A percentile compares a stretch with the other conserved stretches of the same genome.
Conservation (phyloP, 2,888 invertebrate species). For the Mesorhabditis belari region DNA sequence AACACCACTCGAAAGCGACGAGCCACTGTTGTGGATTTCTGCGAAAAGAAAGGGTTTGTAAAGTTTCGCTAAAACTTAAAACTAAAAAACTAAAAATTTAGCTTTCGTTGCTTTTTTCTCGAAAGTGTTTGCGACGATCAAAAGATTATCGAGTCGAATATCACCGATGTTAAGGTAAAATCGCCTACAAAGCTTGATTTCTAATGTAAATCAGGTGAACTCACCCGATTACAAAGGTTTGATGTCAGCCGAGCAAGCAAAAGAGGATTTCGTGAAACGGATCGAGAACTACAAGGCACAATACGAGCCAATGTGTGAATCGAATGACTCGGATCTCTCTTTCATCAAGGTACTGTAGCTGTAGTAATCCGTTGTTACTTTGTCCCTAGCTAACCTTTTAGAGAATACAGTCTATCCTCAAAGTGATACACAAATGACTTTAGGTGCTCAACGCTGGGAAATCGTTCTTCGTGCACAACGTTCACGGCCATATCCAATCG, state of each 20-base stretch:
- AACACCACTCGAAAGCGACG: conserved; percentile 71
- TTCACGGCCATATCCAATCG: conserved; percentile 78
- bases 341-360: conserved; percentile 30
- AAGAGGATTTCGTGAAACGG: conserved; percentile 79
- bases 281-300: conserved; percentile 86
- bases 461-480: conserved; percentile 57
- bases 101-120: conserved; percentile 88
- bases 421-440: background rate
- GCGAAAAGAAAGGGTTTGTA: conserved; percentile 49
- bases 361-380: background rate
- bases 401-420: background rate
- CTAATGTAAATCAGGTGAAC: conserved; percentile 73
- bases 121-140: conserved; percentile 96
- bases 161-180: conserved; percentile 62
- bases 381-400: background rate
- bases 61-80: background rate
- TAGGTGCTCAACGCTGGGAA: conserved; percentile 64
- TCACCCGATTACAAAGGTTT: conserved; percentile 80
- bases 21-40: conserved; percentile 24
- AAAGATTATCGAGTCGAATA: conserved; percentile 86
- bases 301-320: conserved; percentile 66
- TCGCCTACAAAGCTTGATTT: background rate
- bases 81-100: conserved; percentile 1
- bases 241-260: conserved; percentile 78
- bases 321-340: conserved; percentile 34